A percentile compares a stretch with the other conserved stretches of the same genome.
These are phyloP conservation scores for Hippocampus abdominalis DNA, from an alignment of 2,113 vertebrate species.

Conservation along the genomic window DNA sequence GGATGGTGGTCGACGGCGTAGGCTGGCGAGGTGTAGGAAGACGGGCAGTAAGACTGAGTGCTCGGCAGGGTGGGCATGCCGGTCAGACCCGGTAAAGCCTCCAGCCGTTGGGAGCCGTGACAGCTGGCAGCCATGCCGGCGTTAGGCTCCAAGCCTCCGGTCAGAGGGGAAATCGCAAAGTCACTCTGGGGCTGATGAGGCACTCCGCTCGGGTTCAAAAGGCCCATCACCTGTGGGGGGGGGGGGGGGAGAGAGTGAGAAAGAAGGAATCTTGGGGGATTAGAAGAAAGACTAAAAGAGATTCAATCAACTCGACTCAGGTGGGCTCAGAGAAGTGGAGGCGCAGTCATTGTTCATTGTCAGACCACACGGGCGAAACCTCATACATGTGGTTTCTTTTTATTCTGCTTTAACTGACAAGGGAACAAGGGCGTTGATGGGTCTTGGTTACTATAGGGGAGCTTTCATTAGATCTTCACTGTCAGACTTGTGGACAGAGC, in stretches of 20 bases:
- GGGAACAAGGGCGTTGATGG: constrained; percentile 19
- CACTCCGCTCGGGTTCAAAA: constrained; percentile 91
- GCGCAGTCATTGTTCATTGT: constrained; percentile 45
- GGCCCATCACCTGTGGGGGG: constrained; percentile 88
- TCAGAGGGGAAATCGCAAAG: constrained; percentile 92
- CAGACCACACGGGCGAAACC: constrained; percentile 59
- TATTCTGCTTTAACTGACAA: constrained; percentile 50
- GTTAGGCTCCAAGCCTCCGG: constrained; percentile 88
- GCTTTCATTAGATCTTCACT: constrained; percentile 18
- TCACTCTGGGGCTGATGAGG: constrained; percentile 96
- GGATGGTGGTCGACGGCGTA: constrained; percentile 95
- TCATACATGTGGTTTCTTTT: constrained; percentile 69
- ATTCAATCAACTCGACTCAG: constrained; percentile 20
- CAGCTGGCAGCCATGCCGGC: constrained; percentile 94
- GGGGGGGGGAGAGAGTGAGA: constrained; percentile 17
- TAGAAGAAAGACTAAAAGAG: constrained; percentile 1
- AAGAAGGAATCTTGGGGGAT: neutral
- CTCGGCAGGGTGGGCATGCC: constrained; percentile 82
- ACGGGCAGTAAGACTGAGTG: constrained; percentile 94
- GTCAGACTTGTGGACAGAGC: constrained; percentile 3
- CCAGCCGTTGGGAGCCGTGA: constrained; percentile 87
- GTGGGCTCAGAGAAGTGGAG: constrained; percentile 30
- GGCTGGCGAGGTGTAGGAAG: constrained; percentile 88
- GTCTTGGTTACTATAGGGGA: neutral
- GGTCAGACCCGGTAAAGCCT: constrained; percentile 83